Evolutionary conservation across 64 coral and sea anemone genomes (phyloP), one percentile per base, ranked within the genome.

Genomic region (Cladopsammia gracilis): DNA sequence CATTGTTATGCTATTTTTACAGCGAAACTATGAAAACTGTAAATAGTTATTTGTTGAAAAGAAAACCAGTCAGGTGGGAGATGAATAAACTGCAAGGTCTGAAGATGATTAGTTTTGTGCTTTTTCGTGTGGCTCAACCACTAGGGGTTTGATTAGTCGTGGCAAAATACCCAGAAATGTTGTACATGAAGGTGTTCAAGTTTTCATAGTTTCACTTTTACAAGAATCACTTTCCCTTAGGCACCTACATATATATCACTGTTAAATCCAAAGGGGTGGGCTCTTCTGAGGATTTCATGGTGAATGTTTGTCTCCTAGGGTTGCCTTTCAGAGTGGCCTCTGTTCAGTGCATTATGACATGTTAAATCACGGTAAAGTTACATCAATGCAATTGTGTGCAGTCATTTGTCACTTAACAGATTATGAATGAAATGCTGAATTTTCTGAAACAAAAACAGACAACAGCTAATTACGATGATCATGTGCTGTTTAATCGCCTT

Each of bases 181-280:
- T n/a, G n/a, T n/a, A n/a, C 71, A 74, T 74, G 71, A 48, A 74
- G 43, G 71, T 74, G 71, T 74, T 74, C 71, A 74, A 42, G 12
- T 7, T 62, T n/a, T n/a, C n/a, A n/a, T n/a, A n/a, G n/a, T n/a
- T n/a, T n/a, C n/a, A n/a, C n/a, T n/a, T n/a, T n/a, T n/a, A 62
- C 60, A 62, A 62, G 60, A 62, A 71, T 71, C 25, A 71, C 42
- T 71, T 71, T 71, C 26, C 69, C 42, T 42, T 4, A 45, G 15
- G 69, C 69, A 71, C 9, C 42, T 42, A 71, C 69, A 71, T 42
- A 44, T 71, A 44, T 71, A 42, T 71, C 42, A 34, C 69, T 42
- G 69, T 71, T 43, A 71, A 71, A 20, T 71, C 42, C 24, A 71
- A 44, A 71, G 69, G 69, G 10, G 42, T 71, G 60, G 60, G 60